Base-by-base conservation (phyloP, 2,113 vertebrate genomes). In the Brachyhypopomus occidentalis region DNA sequence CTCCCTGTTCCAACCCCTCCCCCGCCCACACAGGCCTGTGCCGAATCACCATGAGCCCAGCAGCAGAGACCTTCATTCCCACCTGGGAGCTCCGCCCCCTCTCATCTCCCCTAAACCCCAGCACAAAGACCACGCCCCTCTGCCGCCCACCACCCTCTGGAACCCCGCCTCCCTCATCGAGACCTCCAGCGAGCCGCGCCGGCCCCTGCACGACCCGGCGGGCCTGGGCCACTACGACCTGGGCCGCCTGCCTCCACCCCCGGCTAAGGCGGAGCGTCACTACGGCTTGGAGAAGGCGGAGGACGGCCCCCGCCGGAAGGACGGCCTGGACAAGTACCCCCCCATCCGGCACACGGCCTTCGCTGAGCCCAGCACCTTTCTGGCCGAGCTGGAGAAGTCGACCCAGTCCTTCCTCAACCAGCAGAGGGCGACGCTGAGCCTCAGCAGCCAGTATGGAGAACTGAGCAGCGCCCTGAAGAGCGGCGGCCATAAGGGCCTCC, bases 81-180 rank as follows among this genome's bases (percentile, higher is more conserved):
- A 96, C 87, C 94, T 98, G 0, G 96, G 97, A 0, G 97, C 95
- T 6, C 97, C 97, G 3, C 97, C 97, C 0, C 97, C 97, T 0
- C 97, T 98, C 90, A 98, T 98, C 89, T 98, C 97, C 0, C 97
- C 97, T 20, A 98, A 99, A 64, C 95, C 95, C 17, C 94, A 94
- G 82, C 96, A 94, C 66, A 95, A 95, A 22, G 92, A 95, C 70
- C 92, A 93, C 23, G 87, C 88, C 83, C 92, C 91, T 34, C 88
- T 95, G 0, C 91, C 95, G 74, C 89, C 96, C 86, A 95, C 97
- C 0, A 96, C 96, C 5, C 94, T 98, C 83, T 98, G 97, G 97
- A 99, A 98, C 88, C 97, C 96, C 0, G 96, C 95, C 25, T 93
- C 96, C 2, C 91, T 98, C 74, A 97, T 98, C 83, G 97, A 98